Base-by-base conservation (phyloP, 2,113 vertebrate genomes). In the Plectropomus leopardus region DNA sequence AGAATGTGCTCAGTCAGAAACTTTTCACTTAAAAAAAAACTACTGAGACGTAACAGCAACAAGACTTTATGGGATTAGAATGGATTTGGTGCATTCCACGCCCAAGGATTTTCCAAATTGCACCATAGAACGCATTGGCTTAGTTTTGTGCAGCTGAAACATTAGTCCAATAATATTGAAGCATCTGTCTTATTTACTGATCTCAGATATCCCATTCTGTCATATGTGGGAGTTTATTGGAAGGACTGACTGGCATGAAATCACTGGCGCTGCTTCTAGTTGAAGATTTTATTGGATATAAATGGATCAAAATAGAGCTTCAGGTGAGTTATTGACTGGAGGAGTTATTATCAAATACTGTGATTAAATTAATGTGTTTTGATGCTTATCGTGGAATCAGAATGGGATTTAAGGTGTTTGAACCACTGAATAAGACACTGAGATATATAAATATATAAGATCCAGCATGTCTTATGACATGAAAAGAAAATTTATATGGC, bases 161-260 rank as follows among this genome's bases (percentile, higher is more conserved):
- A 65, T 78, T 36, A 57, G 64, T 72, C 60, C 68, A 76, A 54
- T 86, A 76, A n/a, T 80, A 77, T 32, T 54, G 36, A 15, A 65
- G 64, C 51, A 60, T 63, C 60, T 61, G 48, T 76, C 34, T 78
- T 74, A 84, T 83, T 82, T 78, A 76, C 70, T 64, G 51, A 36
- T 83, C 61, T 76, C 24, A 76, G 44, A 77, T 69, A 69, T 86
- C 58, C 51, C 8, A 16, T 34, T 48, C 55, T 73, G 80, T 78
- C 48, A 63, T 42, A 53, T 71, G 65, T 59, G 54, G 65, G 78
- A 69, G 68, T 80, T 90, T 78, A 83, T 84, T 81, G 64, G 58
- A 67, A 42, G 54, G 17, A 68, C 24, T 17, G 17, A 51, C 36
- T 16, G 47, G 48, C 8, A 2, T 80, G 71, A 72, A 88, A 83